Evolutionary conservation across 2,113 vertebrate genomes (phyloP), one percentile per base, ranked within the genome.

Genomic region (Aspiorhynchus laticeps): DNA sequence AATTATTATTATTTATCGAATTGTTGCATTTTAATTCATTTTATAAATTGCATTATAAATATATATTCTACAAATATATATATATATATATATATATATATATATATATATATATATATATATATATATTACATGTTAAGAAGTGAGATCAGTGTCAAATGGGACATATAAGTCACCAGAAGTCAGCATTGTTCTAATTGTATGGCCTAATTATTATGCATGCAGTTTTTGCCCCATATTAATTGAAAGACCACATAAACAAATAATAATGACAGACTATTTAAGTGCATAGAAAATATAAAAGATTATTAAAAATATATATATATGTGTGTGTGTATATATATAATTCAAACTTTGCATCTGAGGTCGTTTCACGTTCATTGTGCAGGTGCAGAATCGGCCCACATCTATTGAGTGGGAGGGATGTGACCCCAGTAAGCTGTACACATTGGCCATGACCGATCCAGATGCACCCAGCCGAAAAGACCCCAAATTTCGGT

Each of bases 391-490:
- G 69, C 96, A 98, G 93, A 92, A 93, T 28, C 94, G 95, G 17
- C 98, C 98, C 79, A 96, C 95, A 3, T 92, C 90, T 83, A 91
- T 99, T 3, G 92, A 95, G 3, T 99, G 98, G 98, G 95, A 96
- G 3, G 96, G 96, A 79, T 96, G 96, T 2, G 96, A 97, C 90
- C 9, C 96, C 2, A 90, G 89, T 41, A 99, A 98, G 89, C 90
- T 99, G 15, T 99, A 99, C 89, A 98, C 98, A 0, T 83, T 99
- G 94, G 96, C 94, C 51, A 86, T 99, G 78, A 99, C 98, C 0
- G 98, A 99, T 88, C 98, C 98, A 0, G 98, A 99, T 36, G 98
- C 98, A 0, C 98, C 98, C n/a, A 99, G 98, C 89, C 95, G 98
- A 91, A 95, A 96, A 86, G 91, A 95, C 9, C 97, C 98, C 0